Evolutionary conservation across 2,797 vertebrate genomes (phyloP), one percentile per base, ranked within the genome.

Genomic region (Leptodactylus fallax): DNA sequence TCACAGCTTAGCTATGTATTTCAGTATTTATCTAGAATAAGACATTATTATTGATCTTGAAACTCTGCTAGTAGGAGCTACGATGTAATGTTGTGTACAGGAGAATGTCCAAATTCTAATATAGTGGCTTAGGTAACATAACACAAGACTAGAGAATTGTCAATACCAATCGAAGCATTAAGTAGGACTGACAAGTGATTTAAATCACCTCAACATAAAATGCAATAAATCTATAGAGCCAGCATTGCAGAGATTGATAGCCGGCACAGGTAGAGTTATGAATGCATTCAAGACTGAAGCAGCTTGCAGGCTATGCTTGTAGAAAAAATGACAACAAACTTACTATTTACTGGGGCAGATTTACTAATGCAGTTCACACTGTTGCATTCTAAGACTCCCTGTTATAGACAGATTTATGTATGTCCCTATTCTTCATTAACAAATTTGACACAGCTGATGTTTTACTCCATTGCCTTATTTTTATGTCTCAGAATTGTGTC

Each of bases 141-240:
- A 81, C 21, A 63, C 60, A 81, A 65, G 45, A 63, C 58, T 65
- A 47, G 12, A n/a, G 56, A 61, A 80, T 16, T 61, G 58, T 61
- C 58, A 81, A 63, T 81, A 81, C 11, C 60, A 63, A 81, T 81
- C 21, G 21, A 56, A n/a, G 6, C 19, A 81, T 81, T 80, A 63
- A 81, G 58, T 23, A 65, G 13, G 21, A 81, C 63, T 13, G 58
- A 81, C 58, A 81, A 65, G 79, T 63, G 12, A 47, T 14, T 63
- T 81, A 81, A 61, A 80, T 80, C 45, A 61, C 36, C 79, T 63
- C 14, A 49, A 13, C 27, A 63, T 49, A 60, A 65, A 77, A 17
- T 14, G 10, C 19, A 49, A 81, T 49, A 81, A 81, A n/a, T 61
- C 36, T 63, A 81, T 81, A 56, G 7, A 63, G 9, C 79, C 63